phyloP scores from a whole-genome alignment of 2,797 vertebrate genomes.

The Australoheros facetus region DNA sequence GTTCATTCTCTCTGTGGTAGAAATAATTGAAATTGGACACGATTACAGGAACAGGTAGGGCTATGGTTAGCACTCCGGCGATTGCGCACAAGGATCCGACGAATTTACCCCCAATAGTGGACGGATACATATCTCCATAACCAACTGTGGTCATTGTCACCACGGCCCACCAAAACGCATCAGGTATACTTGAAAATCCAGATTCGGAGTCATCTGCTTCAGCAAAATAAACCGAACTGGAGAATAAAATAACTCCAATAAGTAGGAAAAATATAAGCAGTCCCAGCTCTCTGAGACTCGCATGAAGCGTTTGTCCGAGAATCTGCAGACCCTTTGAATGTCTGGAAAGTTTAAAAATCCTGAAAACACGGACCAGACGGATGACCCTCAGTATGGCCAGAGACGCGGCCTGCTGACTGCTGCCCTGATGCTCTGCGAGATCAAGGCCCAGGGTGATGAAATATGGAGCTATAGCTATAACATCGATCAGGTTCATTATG shows the following conservation, averaged over 20 bases:
- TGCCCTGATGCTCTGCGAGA: constrained; percentile 85
- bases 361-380: constrained; percentile 89
- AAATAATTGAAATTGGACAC: constrained; percentile 99
- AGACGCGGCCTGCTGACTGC: constrained; percentile 88
- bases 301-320: constrained; percentile 89
- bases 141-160: constrained; percentile 98
- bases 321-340: constrained; percentile 94
- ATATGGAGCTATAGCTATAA: constrained; percentile 92
- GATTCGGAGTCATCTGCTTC: constrained; percentile 90
- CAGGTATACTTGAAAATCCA: constrained; percentile 90
- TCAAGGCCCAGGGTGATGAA: constrained; percentile 91
- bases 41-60: constrained; percentile 92
- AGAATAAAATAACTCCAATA: constrained; percentile 93
- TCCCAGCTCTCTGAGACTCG: constrained; percentile 91
- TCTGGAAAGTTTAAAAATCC: constrained; percentile 92
- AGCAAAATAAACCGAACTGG: constrained; percentile 94
- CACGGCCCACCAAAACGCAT: constrained; percentile 97
- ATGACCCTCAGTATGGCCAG: constrained; percentile 91
- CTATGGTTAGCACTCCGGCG: constrained; percentile 93
- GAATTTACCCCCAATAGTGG: constrained; percentile 93
- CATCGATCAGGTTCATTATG: constrained; percentile 95
- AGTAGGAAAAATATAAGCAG: constrained; percentile 95
- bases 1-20: constrained; percentile 91
- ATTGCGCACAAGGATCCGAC: constrained; percentile 95
- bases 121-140: constrained; percentile 96